Evolutionary conservation across 2,888 invertebrate genomes (phyloP), one percentile per base, ranked within the genome.

Genomic region (Philereme vetulata): DNA sequence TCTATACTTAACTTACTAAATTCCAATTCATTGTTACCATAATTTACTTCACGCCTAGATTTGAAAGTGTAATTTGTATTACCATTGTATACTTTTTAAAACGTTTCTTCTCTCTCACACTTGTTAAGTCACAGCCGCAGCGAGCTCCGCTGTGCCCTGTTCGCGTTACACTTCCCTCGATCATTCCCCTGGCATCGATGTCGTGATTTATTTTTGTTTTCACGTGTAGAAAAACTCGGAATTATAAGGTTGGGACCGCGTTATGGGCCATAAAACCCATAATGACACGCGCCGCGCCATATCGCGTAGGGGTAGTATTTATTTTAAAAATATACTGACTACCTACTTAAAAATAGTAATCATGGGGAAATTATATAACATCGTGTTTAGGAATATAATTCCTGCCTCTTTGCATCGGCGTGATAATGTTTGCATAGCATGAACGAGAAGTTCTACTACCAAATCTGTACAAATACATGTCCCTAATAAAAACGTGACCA

Each of bases 201-300:
- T 56, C 66, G 74, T 82, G 82, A 83, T 84, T 82, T 84, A 84
- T 82, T 80, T 79, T 77, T 80, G 81, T 80, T 83, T 84, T 81
- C 77, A 81, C 78, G 76, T 76, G 74, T 75, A 70, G 72, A 76
- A 77, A 77, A 77, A 79, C 77, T 74, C 71, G 72, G 77, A 80
- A 84, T 83, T 83, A 82, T 84, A 82, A 84, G 82, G 80, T 77
- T 72, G 77, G 74, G 75, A 71, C 71, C 74, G 71, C 79, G 77
- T 84, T 82, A 84, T 82, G 72, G 80, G 67, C 81, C 77, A 84
- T 84, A 84, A 84, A 79, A 66, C 71, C 72, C 68, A 68, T 82
- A 81, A 84, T 81, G 79, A 77, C 74, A 66, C 71, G 67, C 62
- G 69, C 53, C 74, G 70, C 65, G 73, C 76, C 72, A 70, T 71